A percentile compares a stretch with the other conserved stretches of the same genome.
Conservation (phyloP, 2,113 vertebrate genomes). For the Phrynocephalus versicolor region DNA sequence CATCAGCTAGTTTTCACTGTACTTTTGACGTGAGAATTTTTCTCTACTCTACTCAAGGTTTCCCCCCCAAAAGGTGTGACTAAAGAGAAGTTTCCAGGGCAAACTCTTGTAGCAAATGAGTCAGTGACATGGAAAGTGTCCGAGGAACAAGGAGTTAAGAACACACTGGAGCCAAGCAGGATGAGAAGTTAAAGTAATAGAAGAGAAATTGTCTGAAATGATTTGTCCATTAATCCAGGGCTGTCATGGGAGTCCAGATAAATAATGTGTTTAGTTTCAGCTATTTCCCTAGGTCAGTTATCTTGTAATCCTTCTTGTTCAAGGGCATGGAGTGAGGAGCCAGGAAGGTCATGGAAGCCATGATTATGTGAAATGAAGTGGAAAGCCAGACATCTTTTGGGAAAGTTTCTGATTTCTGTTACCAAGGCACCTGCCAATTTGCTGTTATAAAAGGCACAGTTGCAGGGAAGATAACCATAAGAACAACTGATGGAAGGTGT, state of each 20-base stretch:
- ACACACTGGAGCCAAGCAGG: slow-evolving; percentile 23
- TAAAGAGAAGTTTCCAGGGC: no score
- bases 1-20: no score
- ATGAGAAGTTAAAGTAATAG: slow-evolving; percentile 29
- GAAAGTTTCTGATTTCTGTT: slow-evolving; percentile 18
- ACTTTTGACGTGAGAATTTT: no score
- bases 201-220: slow-evolving; percentile 29
- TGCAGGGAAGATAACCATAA: slow-evolving; percentile 25
- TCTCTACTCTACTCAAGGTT: no score
- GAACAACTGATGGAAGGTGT: slow-evolving; percentile 1
- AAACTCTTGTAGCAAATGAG: not conserved
- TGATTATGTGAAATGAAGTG: slow-evolving; percentile 32
- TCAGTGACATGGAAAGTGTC: not conserved
- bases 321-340: slow-evolving; percentile 23
- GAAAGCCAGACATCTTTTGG: slow-evolving; percentile 24
- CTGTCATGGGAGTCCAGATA: slow-evolving; percentile 37
- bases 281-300: slow-evolving; percentile 38
- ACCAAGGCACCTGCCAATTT: slow-evolving; percentile 1
- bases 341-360: slow-evolving; percentile 28
- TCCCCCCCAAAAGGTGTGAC: no score
- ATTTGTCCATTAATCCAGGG: slow-evolving; percentile 23
- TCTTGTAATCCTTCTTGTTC: slow-evolving; percentile 1
- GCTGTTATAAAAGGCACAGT: slow-evolving; percentile 13
- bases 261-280: slow-evolving; percentile 50
- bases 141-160: slow-evolving; percentile 45